phyloP scores from a whole-genome alignment of 2,797 vertebrate species.

The Cercopithecus mitis region DNA sequence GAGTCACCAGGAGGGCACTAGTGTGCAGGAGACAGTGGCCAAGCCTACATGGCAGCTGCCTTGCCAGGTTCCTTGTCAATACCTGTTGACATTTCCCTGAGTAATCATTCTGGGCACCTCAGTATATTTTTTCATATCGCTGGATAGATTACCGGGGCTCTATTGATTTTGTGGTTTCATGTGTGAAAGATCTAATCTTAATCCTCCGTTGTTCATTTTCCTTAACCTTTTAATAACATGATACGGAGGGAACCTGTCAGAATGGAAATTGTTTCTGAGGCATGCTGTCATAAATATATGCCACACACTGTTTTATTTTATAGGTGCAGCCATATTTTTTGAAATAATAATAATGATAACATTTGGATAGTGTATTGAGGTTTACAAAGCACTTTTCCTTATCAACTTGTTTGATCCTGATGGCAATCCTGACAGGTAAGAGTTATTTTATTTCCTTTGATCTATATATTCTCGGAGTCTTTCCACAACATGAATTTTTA shows the following conservation, averaged over 20 bases:
- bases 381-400: slow-evolving; percentile 66
- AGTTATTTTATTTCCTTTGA: slow-evolving; percentile 64
- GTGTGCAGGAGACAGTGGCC: background rate
- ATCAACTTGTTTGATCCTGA: slow-evolving; percentile 50
- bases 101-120: slow-evolving; percentile 53
- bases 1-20: background rate
- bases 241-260: slow-evolving; percentile 59
- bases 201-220: slow-evolving; percentile 73
- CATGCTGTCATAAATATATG: slow-evolving; percentile 68
- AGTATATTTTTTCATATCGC: slow-evolving; percentile 62
- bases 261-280: slow-evolving; percentile 66
- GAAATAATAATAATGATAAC: slow-evolving; percentile 65
- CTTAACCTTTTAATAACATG: slow-evolving; percentile 79
- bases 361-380: background rate
- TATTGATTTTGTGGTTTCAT: slow-evolving; percentile 81
- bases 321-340: slow-evolving; percentile 43
- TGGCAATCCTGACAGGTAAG: background rate
- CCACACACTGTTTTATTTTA: slow-evolving; percentile 53
- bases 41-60: background rate
- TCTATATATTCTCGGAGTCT: slow-evolving; percentile 59
- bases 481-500: slow-evolving; percentile 62
- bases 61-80: slow-evolving; percentile 65
- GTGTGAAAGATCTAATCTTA: slow-evolving; percentile 80
- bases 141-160: slow-evolving; percentile 44
- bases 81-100: slow-evolving; percentile 75